These are phyloP conservation scores for Cynopterus brachyotis DNA, from an alignment of 2,113 vertebrate species.

Conservation along the genomic window DNA sequence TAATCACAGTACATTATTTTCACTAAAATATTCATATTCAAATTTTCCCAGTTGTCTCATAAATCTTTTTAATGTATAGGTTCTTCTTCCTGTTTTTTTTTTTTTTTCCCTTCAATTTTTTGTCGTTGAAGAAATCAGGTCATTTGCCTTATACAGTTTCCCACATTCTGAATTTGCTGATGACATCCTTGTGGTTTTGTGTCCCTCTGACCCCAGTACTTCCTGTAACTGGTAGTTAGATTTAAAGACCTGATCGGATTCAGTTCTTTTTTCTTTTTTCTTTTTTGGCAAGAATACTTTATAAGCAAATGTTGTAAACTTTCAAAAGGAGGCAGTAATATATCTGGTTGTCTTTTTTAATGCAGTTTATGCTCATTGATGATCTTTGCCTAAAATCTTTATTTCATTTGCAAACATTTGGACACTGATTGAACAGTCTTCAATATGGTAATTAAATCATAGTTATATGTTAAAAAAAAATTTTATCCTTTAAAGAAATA, in stretches of 20 bases:
- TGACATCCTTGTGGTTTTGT: background rate
- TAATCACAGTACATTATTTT: background rate
- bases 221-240: constrained; percentile 33
- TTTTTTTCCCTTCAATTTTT: background rate
- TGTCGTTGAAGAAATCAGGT: background rate
- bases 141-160: background rate
- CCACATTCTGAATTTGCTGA: constrained; percentile 14
- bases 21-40: background rate
- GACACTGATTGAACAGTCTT: background rate
- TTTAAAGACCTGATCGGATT: constrained; percentile 16
- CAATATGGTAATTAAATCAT: background rate
- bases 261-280: background rate
- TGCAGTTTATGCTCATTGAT: background rate
- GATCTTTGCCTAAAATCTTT: background rate
- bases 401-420: background rate
- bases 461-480: background rate
- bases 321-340: background rate
- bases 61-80: background rate
- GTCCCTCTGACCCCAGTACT: background rate
- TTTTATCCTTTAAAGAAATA: background rate
- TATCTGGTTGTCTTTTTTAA: background rate
- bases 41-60: background rate
- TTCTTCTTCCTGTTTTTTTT: background rate
- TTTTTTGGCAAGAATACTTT: background rate
- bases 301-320: background rate